Percentiles rank a stretch among this genome's conserved stretches.
These are phyloP conservation scores for Pomacea maculata DNA, from an alignment of 1,140 invertebrate species.

Conservation along the genomic window DNA sequence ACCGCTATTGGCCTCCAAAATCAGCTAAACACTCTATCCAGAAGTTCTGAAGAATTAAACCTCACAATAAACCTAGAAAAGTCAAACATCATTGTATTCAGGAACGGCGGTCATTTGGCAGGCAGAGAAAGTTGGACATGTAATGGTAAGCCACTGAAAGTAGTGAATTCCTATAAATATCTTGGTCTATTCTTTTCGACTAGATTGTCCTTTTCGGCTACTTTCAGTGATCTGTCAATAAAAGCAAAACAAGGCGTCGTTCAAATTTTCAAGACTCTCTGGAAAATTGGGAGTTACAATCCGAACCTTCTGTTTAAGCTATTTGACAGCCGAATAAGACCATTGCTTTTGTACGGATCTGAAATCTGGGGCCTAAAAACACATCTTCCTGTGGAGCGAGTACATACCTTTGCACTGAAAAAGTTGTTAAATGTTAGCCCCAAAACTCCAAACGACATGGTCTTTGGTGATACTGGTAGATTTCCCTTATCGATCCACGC, in stretches of 20 bases:
- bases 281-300: neutral
- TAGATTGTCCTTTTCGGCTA: neutral
- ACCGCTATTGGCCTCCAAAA: neutral
- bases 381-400: neutral
- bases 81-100: neutral
- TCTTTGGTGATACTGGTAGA: neutral
- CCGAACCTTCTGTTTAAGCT: neutral
- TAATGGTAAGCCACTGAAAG: neutral
- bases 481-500: neutral
- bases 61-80: neutral
- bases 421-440: neutral
- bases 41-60: neutral
- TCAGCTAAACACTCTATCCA: neutral
- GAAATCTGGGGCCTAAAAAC: neutral
- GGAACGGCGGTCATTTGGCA: conserved; percentile 4
- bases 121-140: neutral
- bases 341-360: neutral
- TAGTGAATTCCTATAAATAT: neutral
- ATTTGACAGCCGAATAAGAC: conserved; percentile 1
- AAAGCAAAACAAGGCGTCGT: neutral
- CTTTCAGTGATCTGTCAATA: neutral
- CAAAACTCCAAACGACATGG: neutral
- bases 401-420: neutral
- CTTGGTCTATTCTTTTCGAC: neutral
- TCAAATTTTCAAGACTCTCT: neutral